Evolutionary conservation across 2,888 invertebrate species (phyloP).

Genomic region (Chrysotoxum bicinctum): DNA sequence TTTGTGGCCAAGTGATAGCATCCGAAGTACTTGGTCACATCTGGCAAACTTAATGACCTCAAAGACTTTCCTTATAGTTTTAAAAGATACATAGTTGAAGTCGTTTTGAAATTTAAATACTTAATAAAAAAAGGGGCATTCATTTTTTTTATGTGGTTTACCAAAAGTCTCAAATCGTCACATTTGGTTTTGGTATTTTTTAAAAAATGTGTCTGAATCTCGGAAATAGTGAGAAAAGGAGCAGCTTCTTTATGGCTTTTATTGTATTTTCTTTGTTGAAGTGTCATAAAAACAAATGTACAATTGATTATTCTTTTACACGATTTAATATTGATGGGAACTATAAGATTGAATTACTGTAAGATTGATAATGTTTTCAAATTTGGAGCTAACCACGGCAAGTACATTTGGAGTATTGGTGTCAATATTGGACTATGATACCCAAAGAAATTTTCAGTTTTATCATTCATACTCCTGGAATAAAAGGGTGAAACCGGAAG

Average conservation of each 20-base stretch:
- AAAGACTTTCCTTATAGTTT: slow-evolving; percentile 8
- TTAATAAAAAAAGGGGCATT: background rate
- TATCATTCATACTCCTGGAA: too few species aligned
- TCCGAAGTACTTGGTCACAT: slow-evolving; percentile 24
- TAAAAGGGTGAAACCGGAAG: too few species aligned
- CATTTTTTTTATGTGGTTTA: background rate
- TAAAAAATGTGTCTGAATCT: background rate
- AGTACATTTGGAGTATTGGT: background rate
- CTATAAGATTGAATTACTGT: background rate
- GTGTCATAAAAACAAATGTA: background rate
- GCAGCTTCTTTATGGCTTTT: background rate
- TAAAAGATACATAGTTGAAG: background rate
- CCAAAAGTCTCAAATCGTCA: background rate
- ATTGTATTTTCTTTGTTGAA: background rate
- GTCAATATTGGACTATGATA: background rate
- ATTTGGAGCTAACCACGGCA: background rate
- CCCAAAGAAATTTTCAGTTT: background rate
- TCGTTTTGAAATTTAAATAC: slow-evolving; percentile 5
- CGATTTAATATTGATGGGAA: background rate
- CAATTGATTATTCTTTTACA: background rate
- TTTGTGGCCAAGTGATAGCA: slow-evolving; percentile 51
- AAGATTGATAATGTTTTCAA: background rate
- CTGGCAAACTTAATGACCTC: slow-evolving; percentile 21
- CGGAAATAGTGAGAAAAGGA: background rate
- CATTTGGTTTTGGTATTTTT: background rate